A percentile compares a stretch with the other conserved stretches of the same genome.
Conservation (phyloP, 2,888 invertebrate species). For the Conomelus anceps region DNA sequence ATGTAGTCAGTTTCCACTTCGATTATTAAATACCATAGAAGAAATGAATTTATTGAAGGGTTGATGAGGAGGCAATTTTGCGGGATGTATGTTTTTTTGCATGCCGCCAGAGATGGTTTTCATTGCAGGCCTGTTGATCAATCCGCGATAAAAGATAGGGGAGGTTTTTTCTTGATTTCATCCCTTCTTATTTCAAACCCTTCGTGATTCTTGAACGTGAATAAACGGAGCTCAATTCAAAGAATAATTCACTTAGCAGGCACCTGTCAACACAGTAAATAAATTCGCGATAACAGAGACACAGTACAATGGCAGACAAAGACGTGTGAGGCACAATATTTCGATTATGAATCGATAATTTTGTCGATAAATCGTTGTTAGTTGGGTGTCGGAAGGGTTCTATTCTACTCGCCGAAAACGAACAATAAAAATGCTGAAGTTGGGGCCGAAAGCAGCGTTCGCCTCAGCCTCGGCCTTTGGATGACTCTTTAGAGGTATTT, state of each 20-base stretch:
- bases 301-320: not conserved
- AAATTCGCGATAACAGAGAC: not conserved
- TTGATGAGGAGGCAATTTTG: not conserved
- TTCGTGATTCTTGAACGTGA: not conserved
- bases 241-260: not conserved
- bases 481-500: not conserved
- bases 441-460: not conserved
- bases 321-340: not conserved
- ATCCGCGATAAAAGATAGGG: not conserved
- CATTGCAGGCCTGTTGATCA: not conserved
- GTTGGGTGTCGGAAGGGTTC: not conserved
- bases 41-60: not conserved
- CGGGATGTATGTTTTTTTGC: not conserved
- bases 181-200: not conserved
- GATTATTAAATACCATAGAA: not conserved
- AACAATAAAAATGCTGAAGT: not conserved
- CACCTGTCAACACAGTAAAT: constrained; percentile 10
- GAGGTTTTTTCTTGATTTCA: not conserved
- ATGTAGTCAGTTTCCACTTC: not conserved
- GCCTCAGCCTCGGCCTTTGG: not conserved
- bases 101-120: not conserved
- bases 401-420: not conserved
- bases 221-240: not conserved
- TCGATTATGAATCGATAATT: not conserved
- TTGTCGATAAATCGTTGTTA: not conserved